Evolutionary conservation across 2,797 vertebrate genomes (phyloP), one percentile per base, ranked within the genome.

Genomic region (Fistularia tabacaria): DNA sequence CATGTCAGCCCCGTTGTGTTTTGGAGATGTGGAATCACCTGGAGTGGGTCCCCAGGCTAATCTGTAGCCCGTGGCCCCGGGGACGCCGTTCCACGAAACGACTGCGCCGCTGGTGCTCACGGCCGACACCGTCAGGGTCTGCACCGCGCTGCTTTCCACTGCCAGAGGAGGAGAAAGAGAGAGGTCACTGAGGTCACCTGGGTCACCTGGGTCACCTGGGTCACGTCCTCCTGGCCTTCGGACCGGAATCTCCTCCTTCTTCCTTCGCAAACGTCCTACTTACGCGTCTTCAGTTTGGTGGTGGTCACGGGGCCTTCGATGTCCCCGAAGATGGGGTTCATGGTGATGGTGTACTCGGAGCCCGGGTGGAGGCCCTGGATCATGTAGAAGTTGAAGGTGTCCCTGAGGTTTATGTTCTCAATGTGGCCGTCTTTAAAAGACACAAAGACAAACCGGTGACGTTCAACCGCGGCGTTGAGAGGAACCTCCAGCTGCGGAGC

Each of bases 321-420:
- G 52, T 94, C 92, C 59, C 92, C 92, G 52, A 95, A 97, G 70
- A 97, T 88, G 14, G 94, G 92, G 73, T 95, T 96, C 79, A 97
- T 84, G 43, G 91, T 93, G 69, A 95, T 11, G 0, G 71, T 89
- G 82, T 95, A 93, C 46, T 94, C 92, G 0, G 74, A 71, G 66
- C 90, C 94, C 0, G 87, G 7, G 6, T 86, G 83, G n/a, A 96
- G 88, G 10, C 94, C 94, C 70, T 93, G 93, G 73, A 97, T 92
- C 92, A 95, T 93, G 84, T 95, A 96, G 78, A 90, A 92, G 71
- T 75, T 89, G 69, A 91, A 94, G 54, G 51, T 83, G 50, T 91
- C 91, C 15, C 90, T 87, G 0, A 97, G 88, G 73, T 93, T 95
- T 62, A 96, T 79, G 0, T 92, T 95, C 73, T 95, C 93, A 50